These are phyloP conservation scores for Turdus rufiventris DNA, from an alignment of 2,113 vertebrate genomes.

Conservation along the genomic window DNA sequence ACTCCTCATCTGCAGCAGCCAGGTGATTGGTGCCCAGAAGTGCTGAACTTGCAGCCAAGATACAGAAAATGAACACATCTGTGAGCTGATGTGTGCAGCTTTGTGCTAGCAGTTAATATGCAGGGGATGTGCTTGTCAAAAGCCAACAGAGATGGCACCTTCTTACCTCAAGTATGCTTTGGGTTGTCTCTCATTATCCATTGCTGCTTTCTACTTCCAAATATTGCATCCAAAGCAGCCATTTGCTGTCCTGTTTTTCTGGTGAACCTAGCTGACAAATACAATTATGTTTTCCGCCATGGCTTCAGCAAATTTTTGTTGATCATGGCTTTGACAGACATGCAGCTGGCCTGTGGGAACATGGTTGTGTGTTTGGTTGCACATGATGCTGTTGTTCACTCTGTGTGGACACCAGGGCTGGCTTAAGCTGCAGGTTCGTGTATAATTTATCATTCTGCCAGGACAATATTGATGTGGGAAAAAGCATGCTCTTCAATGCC, in stretches of 20 bases:
- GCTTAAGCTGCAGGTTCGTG: background rate
- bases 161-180: background rate
- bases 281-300: background rate
- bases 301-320: background rate
- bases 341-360: background rate
- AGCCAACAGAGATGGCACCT: background rate
- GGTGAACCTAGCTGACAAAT: background rate
- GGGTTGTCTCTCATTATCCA: background rate
- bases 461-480: background rate
- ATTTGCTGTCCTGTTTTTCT: background rate
- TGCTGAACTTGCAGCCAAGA: background rate
- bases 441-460: background rate
- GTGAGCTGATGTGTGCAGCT: background rate
- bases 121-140: background rate
- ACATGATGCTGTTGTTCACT: background rate
- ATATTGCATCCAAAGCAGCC: background rate
- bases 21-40: background rate
- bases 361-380: background rate
- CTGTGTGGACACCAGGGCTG: background rate
- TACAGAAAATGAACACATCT: background rate
- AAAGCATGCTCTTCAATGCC: fast-evolving
- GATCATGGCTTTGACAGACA: background rate
- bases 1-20: slow-evolving; percentile 41
- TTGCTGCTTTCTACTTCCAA: background rate
- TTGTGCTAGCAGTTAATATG: background rate